A percentile compares a stretch with the other conserved stretches of the same genome.
phyloP scores from a whole-genome alignment of 2,113 vertebrate genomes.

The Steatornis caripensis region DNA sequence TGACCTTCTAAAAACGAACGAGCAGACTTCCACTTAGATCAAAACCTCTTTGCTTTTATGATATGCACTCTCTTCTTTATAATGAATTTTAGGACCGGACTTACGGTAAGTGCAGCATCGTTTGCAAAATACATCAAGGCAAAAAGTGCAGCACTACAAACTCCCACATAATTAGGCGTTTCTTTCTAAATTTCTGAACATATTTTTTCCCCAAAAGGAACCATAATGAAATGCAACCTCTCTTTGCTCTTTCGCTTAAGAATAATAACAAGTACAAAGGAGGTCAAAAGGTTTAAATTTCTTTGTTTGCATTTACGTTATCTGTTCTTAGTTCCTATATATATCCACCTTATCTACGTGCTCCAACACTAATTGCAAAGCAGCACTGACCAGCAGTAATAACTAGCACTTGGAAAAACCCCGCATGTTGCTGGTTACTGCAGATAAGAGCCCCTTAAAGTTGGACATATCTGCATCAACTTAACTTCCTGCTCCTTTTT shows the following conservation, averaged over 20 bases:
- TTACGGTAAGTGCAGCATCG: neutral
- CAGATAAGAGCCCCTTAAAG: constrained; percentile 64
- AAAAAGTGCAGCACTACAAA: neutral
- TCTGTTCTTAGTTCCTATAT: constrained; percentile 67
- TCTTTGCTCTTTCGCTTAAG: constrained; percentile 11
- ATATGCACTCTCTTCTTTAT: neutral
- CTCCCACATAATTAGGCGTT: neutral
- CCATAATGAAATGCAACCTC: neutral
- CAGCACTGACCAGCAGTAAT: constrained; percentile 37
- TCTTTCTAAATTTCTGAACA: neutral
- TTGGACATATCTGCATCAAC: constrained; percentile 47
- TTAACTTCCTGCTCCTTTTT: constrained; percentile 8
- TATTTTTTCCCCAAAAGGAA: neutral
- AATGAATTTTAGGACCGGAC: neutral
- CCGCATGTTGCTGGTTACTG: neutral
- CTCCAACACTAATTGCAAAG: constrained; percentile 68
- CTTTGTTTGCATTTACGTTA: constrained; percentile 69
- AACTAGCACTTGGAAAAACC: constrained; percentile 49
- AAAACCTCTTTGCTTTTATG: constrained; percentile 12
- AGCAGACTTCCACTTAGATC: constrained; percentile 4
- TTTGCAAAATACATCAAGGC: neutral
- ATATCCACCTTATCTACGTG: constrained; percentile 64
- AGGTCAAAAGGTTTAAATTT: constrained; percentile 53
- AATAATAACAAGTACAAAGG: constrained; percentile 55
- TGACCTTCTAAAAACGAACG: constrained; percentile 65